Evolutionary conservation across 2,113 vertebrate genomes (phyloP).

Genomic region (Spilogale gracilis): DNA sequence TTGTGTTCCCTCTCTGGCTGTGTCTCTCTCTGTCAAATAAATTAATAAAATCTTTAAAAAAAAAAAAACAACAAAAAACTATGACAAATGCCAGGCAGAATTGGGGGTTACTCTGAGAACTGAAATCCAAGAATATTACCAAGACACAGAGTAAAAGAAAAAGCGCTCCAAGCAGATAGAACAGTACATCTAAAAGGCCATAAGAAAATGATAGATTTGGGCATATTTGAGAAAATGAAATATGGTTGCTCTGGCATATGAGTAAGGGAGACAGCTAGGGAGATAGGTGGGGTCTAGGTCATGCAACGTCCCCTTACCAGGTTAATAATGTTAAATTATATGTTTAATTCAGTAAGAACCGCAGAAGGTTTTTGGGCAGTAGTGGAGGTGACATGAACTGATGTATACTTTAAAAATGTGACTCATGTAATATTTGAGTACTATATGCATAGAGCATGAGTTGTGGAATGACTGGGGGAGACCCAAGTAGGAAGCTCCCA

Average conservation of each 20-base stretch:
- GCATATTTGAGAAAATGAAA: neutral
- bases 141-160: neutral
- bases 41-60: no score
- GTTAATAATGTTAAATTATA: neutral
- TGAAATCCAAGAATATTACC: neutral
- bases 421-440: neutral
- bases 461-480: neutral
- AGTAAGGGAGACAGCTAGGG: neutral
- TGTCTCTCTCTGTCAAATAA: no score
- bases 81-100: neutral
- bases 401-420: neutral
- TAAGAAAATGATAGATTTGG: neutral
- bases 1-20: no score
- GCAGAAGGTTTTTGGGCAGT: neutral
- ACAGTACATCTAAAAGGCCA: neutral
- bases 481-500: neutral
- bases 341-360: neutral
- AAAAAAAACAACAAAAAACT: neutral
- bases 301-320: neutral
- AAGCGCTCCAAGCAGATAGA: neutral
- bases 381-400: neutral
- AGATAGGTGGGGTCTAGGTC: neutral
- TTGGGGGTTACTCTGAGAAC: neutral
- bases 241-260: neutral
- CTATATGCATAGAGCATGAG: neutral